Percentiles rank a stretch among this genome's conserved stretches.
Conservation (phyloP, 2,113 vertebrate genomes). For the Amphiprion ocellaris region DNA sequence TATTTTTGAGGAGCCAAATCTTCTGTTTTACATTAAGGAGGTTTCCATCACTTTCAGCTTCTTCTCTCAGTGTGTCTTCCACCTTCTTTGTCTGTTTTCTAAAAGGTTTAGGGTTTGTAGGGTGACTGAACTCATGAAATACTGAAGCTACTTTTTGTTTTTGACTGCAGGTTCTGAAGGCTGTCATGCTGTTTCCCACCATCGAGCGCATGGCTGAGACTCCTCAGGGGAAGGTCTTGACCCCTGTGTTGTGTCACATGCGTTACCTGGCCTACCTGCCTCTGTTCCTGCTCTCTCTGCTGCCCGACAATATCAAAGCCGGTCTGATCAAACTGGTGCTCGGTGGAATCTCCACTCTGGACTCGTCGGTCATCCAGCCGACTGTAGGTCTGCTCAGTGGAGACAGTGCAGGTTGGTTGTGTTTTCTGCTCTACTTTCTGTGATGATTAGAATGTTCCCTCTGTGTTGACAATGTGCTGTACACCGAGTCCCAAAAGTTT, state of each 20-base stretch:
- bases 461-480: too few species aligned
- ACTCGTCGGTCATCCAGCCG: conserved; percentile 77
- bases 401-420: conserved; percentile 89
- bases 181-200: conserved; percentile 93
- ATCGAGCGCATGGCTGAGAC: conserved; percentile 93
- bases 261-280: conserved; percentile 90
- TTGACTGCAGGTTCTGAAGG: conserved; percentile 86
- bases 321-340: conserved; percentile 82
- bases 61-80: not conserved
- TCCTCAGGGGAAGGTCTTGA: conserved; percentile 91
- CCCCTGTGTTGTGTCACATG: conserved; percentile 90
- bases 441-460: too few species aligned
- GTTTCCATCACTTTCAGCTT: conserved; percentile 2
- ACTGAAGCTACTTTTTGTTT: too few species aligned
- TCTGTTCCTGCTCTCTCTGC: conserved; percentile 89
- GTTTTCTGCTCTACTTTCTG: not conserved
- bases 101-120: not conserved
- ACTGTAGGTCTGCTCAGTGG: conserved; percentile 85
- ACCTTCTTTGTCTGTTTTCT: not conserved
- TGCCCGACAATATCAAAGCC: conserved; percentile 87
- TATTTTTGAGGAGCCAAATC: too few species aligned
- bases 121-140: not conserved
- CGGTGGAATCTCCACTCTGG: conserved; percentile 70
- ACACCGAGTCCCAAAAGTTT: too few species aligned
- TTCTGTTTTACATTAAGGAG: not conserved